Evolutionary conservation across 2,888 invertebrate species (phyloP), one percentile per base, ranked within the genome.

Genomic region (Lamellibrachia satsuma): DNA sequence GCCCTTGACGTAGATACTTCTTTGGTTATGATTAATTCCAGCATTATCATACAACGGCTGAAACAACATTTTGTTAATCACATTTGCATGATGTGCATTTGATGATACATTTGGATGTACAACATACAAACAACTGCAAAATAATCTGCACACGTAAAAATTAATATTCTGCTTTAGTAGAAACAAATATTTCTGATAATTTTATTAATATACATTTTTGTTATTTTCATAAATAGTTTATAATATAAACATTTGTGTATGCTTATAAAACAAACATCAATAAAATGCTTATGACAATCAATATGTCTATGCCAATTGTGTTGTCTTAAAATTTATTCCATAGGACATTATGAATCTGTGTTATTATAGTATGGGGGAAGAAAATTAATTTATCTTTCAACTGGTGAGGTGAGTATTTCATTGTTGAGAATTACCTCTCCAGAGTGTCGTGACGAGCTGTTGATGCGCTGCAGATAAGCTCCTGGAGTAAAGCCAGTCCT

Each of bases 401-500:
- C 15, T 15, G 57, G 8, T 57, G 57, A 11, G 57, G 57, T 6
- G n/a, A 22, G n/a, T 75, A 22, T 75, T 75, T 75, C 15, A n/a
- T 22, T 15, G 75, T 75, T 75, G 15, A 75, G 75, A 22, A n/a
- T 75, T 75, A 75, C 75, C 75, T 75, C 75, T 75, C 75, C 75
- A 6, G 75, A 75, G 11, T 75, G 75, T 22, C 75, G n/a, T 22
- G 75, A n/a, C n/a, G 75, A 75, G 75, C 57, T 90, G 55, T 75
- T 6, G 8, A 92, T 8, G 1, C 60, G 92, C 39, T 93, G 90
- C 4, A 93, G 92, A 91, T 93, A 92, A 52, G 92, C 92, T 2
- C 92, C 92, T 51, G 93, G 92, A 52, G 92, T 93, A n/a, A 93
- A 91, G n/a, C 93, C 93, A 60, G 92, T 92, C 90, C 93, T 92